Conservation (phyloP, 1,140 invertebrate species). For the Glomeris maerens region DNA sequence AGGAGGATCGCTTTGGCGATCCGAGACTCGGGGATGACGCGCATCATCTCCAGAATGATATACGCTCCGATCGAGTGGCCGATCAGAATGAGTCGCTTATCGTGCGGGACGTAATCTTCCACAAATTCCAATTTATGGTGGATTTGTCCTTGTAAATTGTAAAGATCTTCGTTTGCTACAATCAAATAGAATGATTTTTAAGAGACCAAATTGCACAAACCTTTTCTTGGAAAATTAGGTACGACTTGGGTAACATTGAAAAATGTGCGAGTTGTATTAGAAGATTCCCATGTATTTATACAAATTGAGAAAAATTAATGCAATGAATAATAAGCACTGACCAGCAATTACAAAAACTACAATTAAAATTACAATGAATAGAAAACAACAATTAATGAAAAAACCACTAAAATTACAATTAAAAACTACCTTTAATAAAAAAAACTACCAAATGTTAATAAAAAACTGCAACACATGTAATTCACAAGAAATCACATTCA, state of each 20-base stretch:
- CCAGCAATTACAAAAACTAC: no score
- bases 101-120: slow-evolving; percentile 47
- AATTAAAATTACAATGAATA: no score
- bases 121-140: slow-evolving; percentile 66
- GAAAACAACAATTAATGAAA: no score
- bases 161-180: slow-evolving; percentile 40
- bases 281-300: background rate
- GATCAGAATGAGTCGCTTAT: slow-evolving; percentile 52
- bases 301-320: no score
- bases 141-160: slow-evolving; percentile 56
- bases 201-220: background rate
- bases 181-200: slow-evolving; percentile 8
- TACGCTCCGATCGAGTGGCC: slow-evolving; percentile 75
- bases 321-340: no score
- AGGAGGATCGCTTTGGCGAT: slow-evolving; percentile 46
- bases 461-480: slow-evolving; percentile 2
- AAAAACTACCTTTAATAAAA: no score
- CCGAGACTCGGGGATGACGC: slow-evolving; percentile 34
- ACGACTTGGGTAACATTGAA: background rate
- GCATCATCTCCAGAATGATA: slow-evolving; percentile 57
- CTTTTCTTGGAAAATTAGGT: background rate
- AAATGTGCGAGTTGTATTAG: background rate
- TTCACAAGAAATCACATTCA: background rate
- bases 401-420: no score
- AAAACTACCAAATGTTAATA: background rate